Conservation (phyloP, 2,797 vertebrate genomes). For the Ceryle rudis region DNA sequence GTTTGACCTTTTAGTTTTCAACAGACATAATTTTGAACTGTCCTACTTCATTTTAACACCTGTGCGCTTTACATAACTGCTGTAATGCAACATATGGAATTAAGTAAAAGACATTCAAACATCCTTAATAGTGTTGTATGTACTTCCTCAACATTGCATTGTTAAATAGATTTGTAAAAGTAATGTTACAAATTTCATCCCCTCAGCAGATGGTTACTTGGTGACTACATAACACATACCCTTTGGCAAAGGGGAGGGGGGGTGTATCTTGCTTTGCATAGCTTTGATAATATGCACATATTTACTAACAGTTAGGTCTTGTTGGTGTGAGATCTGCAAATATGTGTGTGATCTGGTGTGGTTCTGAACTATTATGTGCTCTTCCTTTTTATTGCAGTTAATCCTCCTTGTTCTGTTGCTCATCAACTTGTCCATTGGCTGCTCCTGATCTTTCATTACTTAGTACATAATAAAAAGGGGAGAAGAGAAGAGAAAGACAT, state of each 20-base stretch:
- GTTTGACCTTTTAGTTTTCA: not conserved
- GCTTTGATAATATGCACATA: not conserved
- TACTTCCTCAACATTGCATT: not conserved
- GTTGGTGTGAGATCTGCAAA: not conserved
- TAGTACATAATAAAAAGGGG: not conserved
- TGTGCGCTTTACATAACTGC: not conserved
- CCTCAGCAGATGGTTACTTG: not conserved
- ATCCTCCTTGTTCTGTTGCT: not conserved
- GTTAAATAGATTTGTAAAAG: not conserved
- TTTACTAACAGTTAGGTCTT: not conserved
- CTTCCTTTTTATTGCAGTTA: not conserved
- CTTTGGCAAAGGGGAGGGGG: fast-evolving
- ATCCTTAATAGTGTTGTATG: not conserved
- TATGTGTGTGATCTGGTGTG: fast-evolving
- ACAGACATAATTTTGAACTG: not conserved
- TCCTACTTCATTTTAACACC: not conserved
- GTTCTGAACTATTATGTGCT: not conserved
- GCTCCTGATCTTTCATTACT: not conserved
- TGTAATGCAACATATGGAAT: not conserved
- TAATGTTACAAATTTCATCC: not conserved
- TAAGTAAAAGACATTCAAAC: not conserved
- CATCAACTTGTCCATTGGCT: not conserved
- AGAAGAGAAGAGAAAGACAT: not conserved
- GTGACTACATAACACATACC: not conserved
- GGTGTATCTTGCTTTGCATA: not conserved